Percentiles rank a stretch among this genome's conserved stretches.
These are phyloP conservation scores for Oithona nana DNA, from an alignment of 2,888 invertebrate species.

Conservation along the genomic window DNA sequence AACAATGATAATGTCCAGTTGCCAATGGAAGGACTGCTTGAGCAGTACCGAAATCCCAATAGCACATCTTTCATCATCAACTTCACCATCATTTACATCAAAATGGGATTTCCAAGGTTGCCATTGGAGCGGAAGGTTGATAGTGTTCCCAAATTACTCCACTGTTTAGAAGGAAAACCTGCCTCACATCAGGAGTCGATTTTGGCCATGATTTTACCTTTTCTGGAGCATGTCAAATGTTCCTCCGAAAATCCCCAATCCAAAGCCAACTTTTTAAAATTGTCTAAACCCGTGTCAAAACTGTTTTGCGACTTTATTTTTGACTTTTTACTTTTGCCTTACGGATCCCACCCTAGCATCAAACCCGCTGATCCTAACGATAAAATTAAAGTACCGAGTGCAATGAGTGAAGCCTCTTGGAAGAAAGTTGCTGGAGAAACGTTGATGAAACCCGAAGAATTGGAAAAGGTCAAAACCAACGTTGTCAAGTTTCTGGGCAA, in stretches of 20 bases:
- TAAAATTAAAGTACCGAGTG: constrained; percentile 38
- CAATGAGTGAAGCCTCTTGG: constrained; percentile 53
- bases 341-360: constrained; percentile 38
- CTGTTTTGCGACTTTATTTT: constrained; percentile 54
- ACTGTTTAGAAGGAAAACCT: constrained; percentile 58
- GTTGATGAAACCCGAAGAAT: constrained; percentile 49
- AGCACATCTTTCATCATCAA: constrained; percentile 67
- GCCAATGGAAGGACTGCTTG: constrained; percentile 60
- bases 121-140: not conserved
- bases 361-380: constrained; percentile 6
- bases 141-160: constrained; percentile 22
- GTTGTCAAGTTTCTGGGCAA: constrained; percentile 61
- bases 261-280: constrained; percentile 23
- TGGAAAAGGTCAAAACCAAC: constrained; percentile 62
- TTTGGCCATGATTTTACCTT: constrained; percentile 7
- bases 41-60: constrained; percentile 52
- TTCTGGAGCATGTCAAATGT: constrained; percentile 24
- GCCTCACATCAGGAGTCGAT: constrained; percentile 64
- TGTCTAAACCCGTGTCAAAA: constrained; percentile 27
- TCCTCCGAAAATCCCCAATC: constrained; percentile 24
- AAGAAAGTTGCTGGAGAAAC: constrained; percentile 51
- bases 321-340: constrained; percentile 65
- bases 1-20: constrained; percentile 61
- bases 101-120: constrained; percentile 65
- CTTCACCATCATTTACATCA: constrained; percentile 80